Evolutionary conservation across 2,797 vertebrate species (phyloP).

Genomic region (Oophaga sylvatica): DNA sequence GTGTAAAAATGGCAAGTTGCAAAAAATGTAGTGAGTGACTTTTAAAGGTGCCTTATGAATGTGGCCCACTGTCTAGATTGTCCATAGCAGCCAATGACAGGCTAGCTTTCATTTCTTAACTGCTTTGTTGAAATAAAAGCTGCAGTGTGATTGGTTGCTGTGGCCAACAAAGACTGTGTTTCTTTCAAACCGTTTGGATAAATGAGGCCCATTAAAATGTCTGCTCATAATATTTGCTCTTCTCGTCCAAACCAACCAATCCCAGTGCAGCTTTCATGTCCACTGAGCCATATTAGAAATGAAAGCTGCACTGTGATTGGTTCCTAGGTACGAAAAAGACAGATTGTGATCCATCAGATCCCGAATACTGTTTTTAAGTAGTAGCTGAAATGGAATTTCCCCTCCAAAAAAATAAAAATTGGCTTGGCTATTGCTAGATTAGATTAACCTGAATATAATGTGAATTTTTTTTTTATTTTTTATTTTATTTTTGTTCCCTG

Average conservation of each 20-base stretch:
- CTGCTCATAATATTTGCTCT: too few species aligned
- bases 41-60: too few species aligned
- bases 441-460: conserved; percentile 35
- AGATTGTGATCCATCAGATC: background rate
- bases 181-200: too few species aligned
- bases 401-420: background rate
- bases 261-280: background rate
- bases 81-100: background rate
- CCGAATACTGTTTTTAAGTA: background rate
- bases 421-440: background rate
- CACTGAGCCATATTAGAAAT: background rate
- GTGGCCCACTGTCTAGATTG: too few species aligned
- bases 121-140: too few species aligned
- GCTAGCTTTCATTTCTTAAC: background rate
- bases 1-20: too few species aligned
- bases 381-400: background rate
- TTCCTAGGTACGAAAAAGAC: background rate
- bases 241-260: background rate
- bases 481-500: background rate
- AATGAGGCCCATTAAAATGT: too few species aligned
- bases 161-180: too few species aligned
- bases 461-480: background rate
- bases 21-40: too few species aligned
- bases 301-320: background rate
- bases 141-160: too few species aligned